These are phyloP conservation scores for Trachelipus rathkii DNA, from an alignment of 1,140 invertebrate species.

Conservation along the genomic window DNA sequence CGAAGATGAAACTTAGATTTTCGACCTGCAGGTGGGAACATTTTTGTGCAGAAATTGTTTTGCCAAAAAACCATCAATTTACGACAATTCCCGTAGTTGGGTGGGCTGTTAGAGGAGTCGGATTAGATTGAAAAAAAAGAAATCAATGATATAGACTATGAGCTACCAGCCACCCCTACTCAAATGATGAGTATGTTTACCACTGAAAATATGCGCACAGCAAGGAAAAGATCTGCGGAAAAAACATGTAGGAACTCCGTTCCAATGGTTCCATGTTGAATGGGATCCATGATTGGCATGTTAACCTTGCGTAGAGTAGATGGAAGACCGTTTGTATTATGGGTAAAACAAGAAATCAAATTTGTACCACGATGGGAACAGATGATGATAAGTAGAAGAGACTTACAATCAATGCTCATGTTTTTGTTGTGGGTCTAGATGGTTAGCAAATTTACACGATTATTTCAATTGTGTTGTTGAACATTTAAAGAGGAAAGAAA, in stretches of 20 bases:
- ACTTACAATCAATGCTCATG: constrained; percentile 99
- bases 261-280: constrained; percentile 88
- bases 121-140: constrained; percentile 70
- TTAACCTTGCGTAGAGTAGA: constrained; percentile 90
- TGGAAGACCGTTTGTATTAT: constrained; percentile 80
- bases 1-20: constrained; percentile 28
- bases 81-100: constrained; percentile 43
- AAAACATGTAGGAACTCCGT: constrained; percentile 97
- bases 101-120: constrained; percentile 68
- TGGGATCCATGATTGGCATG: constrained; percentile 88
- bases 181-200: constrained; percentile 94
- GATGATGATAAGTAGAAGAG: constrained; percentile 90
- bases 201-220: constrained; percentile 78
- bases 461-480: constrained; percentile 95
- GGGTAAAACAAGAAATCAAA: constrained; percentile 87
- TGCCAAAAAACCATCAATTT: constrained; percentile 24
- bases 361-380: constrained; percentile 94
- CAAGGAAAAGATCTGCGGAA: constrained; percentile 84
- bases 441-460: constrained; percentile 92
- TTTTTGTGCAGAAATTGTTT: constrained; percentile 30
- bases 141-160: constrained; percentile 91
- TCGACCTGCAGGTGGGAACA: constrained; percentile 22
- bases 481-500: constrained; percentile 73
- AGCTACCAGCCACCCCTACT: constrained; percentile 93
- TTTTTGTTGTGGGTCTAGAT: constrained; percentile 91